These are phyloP conservation scores for Panopea generosa DNA, from an alignment of 2,888 invertebrate genomes.

Conservation along the genomic window DNA sequence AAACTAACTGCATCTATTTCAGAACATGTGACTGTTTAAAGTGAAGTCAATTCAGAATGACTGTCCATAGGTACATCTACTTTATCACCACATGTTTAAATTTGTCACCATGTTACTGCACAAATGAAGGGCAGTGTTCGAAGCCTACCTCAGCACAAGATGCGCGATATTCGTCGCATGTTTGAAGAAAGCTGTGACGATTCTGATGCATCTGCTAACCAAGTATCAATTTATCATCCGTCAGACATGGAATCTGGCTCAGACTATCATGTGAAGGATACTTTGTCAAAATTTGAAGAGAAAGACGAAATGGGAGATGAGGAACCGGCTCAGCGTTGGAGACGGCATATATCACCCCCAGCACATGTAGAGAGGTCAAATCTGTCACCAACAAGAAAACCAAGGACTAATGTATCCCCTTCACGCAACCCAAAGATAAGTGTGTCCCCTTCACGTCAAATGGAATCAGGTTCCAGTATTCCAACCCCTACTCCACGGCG, in stretches of 20 bases:
- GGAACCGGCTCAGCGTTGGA: constrained; percentile 7
- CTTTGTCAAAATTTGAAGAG: constrained; percentile 20
- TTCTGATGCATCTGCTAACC: constrained; percentile 6
- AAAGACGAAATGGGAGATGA: constrained; percentile 12
- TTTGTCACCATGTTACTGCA: not conserved
- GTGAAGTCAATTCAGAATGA: no score
- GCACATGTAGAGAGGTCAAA: not conserved
- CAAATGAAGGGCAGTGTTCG: constrained; percentile 58
- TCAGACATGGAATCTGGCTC: not conserved
- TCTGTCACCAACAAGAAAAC: constrained; percentile 32
- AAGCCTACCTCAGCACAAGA: constrained; percentile 72
- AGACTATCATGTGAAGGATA: constrained; percentile 12
- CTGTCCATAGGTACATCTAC: no score
- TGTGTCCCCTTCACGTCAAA: not conserved
- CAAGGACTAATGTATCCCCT: constrained; percentile 38
- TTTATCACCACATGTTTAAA: no score
- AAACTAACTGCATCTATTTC: no score
- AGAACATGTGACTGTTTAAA: no score
- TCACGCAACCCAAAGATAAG: not conserved
- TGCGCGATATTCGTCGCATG: constrained; percentile 70
- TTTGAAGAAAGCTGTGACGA: constrained; percentile 58
- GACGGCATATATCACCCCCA: constrained; percentile 38
- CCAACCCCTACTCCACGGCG: constrained; percentile 47
- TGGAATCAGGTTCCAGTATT: not conserved
- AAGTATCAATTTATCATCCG: not conserved